phyloP scores from a whole-genome alignment of 2,113 vertebrate genomes.

The Vireo altiloquus region DNA sequence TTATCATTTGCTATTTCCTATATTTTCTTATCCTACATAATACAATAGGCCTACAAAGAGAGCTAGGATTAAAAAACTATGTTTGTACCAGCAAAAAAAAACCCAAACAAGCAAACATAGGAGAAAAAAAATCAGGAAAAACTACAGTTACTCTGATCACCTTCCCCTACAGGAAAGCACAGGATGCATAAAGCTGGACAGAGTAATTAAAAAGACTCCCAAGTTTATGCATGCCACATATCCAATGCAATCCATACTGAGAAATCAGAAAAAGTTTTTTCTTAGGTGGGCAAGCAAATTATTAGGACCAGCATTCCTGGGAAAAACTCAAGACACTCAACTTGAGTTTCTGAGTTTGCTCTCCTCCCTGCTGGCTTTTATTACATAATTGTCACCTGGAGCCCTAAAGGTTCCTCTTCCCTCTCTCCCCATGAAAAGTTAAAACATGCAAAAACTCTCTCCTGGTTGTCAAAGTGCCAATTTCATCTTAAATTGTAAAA shows the following conservation, averaged over 20 bases:
- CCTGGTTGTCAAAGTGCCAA: not conserved
- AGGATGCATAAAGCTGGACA: not conserved
- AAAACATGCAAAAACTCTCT: not conserved
- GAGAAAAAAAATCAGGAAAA: not conserved
- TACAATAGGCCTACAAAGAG: not conserved
- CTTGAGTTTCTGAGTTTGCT: not conserved
- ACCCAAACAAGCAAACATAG: not conserved
- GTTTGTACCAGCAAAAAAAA: not conserved
- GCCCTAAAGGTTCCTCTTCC: not conserved
- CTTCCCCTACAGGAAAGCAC: not conserved
- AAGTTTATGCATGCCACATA: not conserved
- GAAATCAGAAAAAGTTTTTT: not conserved
- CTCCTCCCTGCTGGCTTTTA: not conserved
- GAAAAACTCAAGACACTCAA: not conserved
- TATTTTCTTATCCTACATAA: not conserved
- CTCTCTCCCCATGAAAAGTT: not conserved
- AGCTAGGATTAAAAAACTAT: not conserved
- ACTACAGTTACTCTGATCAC: not conserved
- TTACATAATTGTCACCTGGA: not conserved
- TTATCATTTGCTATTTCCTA: not conserved
- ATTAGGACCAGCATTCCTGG: not conserved
- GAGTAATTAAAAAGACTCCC: not conserved
- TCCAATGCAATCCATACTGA: not conserved
- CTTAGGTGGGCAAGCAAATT: not conserved
- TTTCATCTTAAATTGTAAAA: not conserved